These are phyloP conservation scores for Pyrochroa serraticornis DNA, from an alignment of 2,888 invertebrate genomes.

Conservation along the genomic window DNA sequence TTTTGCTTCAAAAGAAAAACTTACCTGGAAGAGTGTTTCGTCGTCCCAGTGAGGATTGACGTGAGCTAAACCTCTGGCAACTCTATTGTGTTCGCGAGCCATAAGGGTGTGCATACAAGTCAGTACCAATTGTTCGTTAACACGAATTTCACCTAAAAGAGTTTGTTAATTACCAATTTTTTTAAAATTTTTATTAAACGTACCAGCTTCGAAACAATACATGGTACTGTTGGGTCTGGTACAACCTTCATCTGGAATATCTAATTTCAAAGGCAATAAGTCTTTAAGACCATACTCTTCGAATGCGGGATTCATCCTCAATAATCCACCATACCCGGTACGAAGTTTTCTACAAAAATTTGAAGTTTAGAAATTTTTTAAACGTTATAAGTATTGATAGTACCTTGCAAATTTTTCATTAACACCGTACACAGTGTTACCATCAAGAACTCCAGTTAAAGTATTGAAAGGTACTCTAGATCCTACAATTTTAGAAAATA, in stretches of 20 bases:
- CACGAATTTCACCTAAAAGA: constrained; percentile 81
- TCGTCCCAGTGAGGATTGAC: constrained; percentile 95
- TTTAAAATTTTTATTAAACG: neutral
- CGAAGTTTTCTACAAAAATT: constrained; percentile 71
- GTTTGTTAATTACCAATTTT: neutral
- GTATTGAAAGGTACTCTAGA: constrained; percentile 87
- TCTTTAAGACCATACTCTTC: constrained; percentile 87
- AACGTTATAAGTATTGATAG: too few species aligned
- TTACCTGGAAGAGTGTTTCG: constrained; percentile 82
- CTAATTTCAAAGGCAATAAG: constrained; percentile 83
- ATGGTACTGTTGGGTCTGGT: constrained; percentile 87
- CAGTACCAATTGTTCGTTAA: constrained; percentile 88
- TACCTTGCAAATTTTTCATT: constrained; percentile 80
- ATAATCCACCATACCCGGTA: constrained; percentile 78
- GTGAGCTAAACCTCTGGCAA: constrained; percentile 75
- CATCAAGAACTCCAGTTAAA: constrained; percentile 84
- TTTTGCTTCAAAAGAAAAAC: neutral
- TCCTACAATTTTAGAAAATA: constrained; percentile 58
- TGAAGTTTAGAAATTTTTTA: too few species aligned
- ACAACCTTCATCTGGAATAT: constrained; percentile 92
- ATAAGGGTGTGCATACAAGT: constrained; percentile 91
- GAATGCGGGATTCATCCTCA: constrained; percentile 90
- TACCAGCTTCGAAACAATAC: constrained; percentile 88
- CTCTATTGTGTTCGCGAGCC: constrained; percentile 89
- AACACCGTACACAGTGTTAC: constrained; percentile 88